Evolutionary conservation across 2,113 vertebrate species (phyloP), one percentile per base, ranked within the genome.

Genomic region (Zapornia atra): DNA sequence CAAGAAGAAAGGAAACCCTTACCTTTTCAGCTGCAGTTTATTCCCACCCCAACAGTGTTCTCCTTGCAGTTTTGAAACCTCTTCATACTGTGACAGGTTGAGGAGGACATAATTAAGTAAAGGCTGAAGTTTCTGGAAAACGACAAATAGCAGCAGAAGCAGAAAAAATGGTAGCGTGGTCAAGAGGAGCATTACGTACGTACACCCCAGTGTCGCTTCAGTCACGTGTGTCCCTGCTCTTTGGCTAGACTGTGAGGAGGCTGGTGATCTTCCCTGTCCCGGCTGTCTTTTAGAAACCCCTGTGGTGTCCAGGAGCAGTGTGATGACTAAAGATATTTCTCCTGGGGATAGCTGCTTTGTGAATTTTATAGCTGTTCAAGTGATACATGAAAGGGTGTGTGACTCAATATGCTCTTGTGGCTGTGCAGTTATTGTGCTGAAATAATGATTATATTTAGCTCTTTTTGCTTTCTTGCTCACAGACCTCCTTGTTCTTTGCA

Each of bases 121-220:
- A 46, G 15, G 50, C 31, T 61, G 40, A 61, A 53, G 21, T 63
- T 75, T 85, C 53, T 72, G 48, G 33, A 76, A 42, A 68, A 34
- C 10, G 12, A 60, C 65, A 89, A 76, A 50, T 26, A 83, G 31
- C 16, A 76, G 12, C 17, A 68, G 75, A 36, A 83, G 19, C 25
- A 83, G 70, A 48, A 70, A 73, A 82, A 84, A 48, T 31, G 10
- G 12, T 17, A 48, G 11, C 0, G 0, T 40, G 28, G 19, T 59
- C 53, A 85, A 82, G 56, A 76, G 36, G 11, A 85, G 17, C 1
- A 2, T 33, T 36, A 8, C 0, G 2, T 77, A 6, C 0, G 0
- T 14, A 33, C 0, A 1, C 9, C 40, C 7, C 3, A 1, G 22
- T 61, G 44, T 81, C 44, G 29, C 10, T 77, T 75, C 65, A 87